Percentiles rank a stretch among this genome's conserved stretches.
phyloP scores from a whole-genome alignment of 2,888 invertebrate species.

The Sepiola atlantica region DNA sequence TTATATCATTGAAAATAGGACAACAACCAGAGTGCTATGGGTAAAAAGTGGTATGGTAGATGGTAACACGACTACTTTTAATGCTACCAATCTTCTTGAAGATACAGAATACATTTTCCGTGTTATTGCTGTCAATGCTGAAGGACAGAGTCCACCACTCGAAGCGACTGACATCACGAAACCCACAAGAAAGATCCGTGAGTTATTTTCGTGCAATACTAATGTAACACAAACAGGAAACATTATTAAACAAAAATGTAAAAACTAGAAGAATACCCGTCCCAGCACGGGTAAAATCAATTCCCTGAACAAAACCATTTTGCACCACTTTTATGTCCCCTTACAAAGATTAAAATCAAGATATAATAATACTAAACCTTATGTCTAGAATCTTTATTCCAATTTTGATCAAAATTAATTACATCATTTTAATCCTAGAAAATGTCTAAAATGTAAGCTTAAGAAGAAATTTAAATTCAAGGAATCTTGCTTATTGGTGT shows the following conservation, averaged over 20 bases:
- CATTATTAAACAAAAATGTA: not conserved
- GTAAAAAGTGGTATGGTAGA: conserved; percentile 80
- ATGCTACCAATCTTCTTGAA: conserved; percentile 57
- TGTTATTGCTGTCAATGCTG: conserved; percentile 89
- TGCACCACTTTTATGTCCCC: too few species aligned
- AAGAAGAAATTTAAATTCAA: too few species aligned
- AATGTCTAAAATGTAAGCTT: too few species aligned
- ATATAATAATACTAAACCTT: too few species aligned
- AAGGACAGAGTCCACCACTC: conserved; percentile 93
- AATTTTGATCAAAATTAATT: too few species aligned
- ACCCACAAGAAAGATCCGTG: conserved; percentile 55
- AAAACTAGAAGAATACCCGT: too few species aligned
- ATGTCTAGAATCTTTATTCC: too few species aligned
- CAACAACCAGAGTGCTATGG: conserved; percentile 85
- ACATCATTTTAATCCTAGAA: too few species aligned
- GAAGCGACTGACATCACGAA: conserved; percentile 71
- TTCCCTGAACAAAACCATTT: too few species aligned
- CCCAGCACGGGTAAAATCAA: too few species aligned
- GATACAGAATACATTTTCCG: conserved; percentile 93
- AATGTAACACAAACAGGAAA: not conserved
- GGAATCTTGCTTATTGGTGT: too few species aligned
- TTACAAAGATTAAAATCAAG: too few species aligned
- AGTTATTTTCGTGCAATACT: conserved; percentile 46
- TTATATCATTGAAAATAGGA: conserved; percentile 78
- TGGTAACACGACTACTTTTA: conserved; percentile 53